Evolutionary conservation across 2,797 vertebrate genomes (phyloP).

Genomic region (Chromobotia macracanthus): DNA sequence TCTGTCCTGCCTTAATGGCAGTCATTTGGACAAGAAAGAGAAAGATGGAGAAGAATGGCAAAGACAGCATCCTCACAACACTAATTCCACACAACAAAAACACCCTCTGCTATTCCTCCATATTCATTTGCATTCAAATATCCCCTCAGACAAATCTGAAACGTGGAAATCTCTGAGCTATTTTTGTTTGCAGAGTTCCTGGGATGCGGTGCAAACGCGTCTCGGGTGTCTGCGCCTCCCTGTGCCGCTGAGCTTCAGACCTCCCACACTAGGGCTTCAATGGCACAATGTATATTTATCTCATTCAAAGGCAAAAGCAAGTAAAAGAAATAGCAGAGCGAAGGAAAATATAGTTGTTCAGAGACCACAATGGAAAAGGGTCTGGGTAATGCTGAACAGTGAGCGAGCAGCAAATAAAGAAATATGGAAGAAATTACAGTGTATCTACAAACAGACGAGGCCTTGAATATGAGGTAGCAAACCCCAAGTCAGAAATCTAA

Average conservation of each 20-base stretch:
- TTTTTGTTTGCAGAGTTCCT: conserved; percentile 62
- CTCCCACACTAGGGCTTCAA: conserved; percentile 68
- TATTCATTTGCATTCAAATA: conserved; percentile 78
- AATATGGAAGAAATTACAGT: conserved; percentile 32
- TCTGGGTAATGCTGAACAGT: conserved; percentile 9
- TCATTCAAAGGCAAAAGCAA: conserved; percentile 48
- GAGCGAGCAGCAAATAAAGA: conserved; percentile 29
- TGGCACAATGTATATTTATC: conserved; percentile 65
- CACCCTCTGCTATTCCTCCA: conserved; percentile 69
- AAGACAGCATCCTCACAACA: conserved; percentile 74
- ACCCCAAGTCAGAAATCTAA: neutral
- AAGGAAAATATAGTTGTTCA: conserved; percentile 35
- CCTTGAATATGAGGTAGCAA: neutral
- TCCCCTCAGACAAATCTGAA: conserved; percentile 76
- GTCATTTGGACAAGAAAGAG: conserved; percentile 79
- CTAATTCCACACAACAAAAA: conserved; percentile 82
- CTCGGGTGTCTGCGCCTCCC: conserved; percentile 49
- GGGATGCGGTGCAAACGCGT: conserved; percentile 54
- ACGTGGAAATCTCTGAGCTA: conserved; percentile 71
- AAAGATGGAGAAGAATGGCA: conserved; percentile 74
- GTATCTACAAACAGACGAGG: conserved; percentile 13
- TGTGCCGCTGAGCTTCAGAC: conserved; percentile 54
- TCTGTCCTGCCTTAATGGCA: conserved; percentile 79
- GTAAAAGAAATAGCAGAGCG: conserved; percentile 16
- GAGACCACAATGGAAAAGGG: conserved; percentile 32